Percentiles rank a stretch among this genome's conserved stretches.
These are phyloP conservation scores for Eudasyphora cyanicolor DNA, from an alignment of 2,888 invertebrate species.

Conservation along the genomic window DNA sequence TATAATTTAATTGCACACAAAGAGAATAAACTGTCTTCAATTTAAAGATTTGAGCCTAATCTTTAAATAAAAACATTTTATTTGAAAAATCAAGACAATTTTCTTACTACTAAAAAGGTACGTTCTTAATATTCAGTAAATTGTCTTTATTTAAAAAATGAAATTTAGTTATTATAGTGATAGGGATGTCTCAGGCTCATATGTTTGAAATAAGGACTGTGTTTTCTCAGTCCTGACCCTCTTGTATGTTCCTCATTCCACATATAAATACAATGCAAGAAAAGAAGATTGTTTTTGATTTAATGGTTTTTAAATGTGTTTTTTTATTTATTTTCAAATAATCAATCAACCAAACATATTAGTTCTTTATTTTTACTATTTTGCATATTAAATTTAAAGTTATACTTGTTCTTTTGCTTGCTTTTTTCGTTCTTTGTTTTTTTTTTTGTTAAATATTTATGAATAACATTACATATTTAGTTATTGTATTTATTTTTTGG, in stretches of 20 bases:
- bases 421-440: constrained; percentile 36
- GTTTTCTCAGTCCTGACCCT: no score
- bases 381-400: constrained; percentile 35
- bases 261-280: constrained; percentile 35
- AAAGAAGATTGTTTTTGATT: constrained; percentile 36
- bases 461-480: constrained; percentile 55
- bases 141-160: no score
- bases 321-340: constrained; percentile 57
- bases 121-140: no score
- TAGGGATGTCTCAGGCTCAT: no score
- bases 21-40: no score
- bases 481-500: constrained; percentile 42
- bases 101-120: no score
- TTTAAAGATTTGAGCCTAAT: no score
- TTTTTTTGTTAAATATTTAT: constrained; percentile 46
- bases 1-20: no score
- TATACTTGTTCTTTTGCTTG: constrained; percentile 34
- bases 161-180: no score
- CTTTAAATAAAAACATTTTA: no score
- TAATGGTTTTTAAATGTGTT: constrained; percentile 47
- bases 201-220: no score
- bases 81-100: no score
- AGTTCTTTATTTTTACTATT: constrained; percentile 27
- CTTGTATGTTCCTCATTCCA: constrained; percentile 21
- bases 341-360: constrained; percentile 58